Conservation (phyloP, 2,797 vertebrate genomes). For the Microchirus variegatus region DNA sequence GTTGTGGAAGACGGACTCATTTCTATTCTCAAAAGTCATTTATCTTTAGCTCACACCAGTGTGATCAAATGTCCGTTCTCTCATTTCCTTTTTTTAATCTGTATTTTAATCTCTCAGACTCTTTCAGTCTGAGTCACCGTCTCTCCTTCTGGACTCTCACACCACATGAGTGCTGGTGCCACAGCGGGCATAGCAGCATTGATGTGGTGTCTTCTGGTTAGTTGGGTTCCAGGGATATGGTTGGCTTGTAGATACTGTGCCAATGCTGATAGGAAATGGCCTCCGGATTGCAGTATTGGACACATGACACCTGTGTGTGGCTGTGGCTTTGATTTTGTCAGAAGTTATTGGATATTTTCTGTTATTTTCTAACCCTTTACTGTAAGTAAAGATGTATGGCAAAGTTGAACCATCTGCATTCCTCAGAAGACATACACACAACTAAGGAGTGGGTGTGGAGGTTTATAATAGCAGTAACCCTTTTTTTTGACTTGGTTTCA, state of each 20-base stretch:
- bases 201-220: conserved; percentile 8
- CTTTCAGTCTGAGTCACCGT: conserved; percentile 4
- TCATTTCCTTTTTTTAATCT: conserved; percentile 1
- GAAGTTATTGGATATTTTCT: too few relatives aligned
- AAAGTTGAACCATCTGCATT: conserved; percentile 53
- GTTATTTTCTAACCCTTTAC: not conserved
- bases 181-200: not conserved
- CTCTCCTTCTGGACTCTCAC: not conserved
- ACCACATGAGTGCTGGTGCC: conserved; percentile 4
- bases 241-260: not conserved
- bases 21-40: conserved; percentile 1
- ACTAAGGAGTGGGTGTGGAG: conserved; percentile 45
- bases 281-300: not conserved
- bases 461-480: conserved; percentile 41
- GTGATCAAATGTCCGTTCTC: not conserved
- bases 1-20: not conserved
- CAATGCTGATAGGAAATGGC: conserved; percentile 2
- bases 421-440: conserved; percentile 36
- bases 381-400: not conserved
- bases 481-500: conserved; percentile 15
- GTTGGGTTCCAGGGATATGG: conserved; percentile 8
- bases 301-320: too few relatives aligned
- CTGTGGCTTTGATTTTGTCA: too few relatives aligned
- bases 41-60: not conserved
- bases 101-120: not conserved